phyloP scores from a whole-genome alignment of 2,797 vertebrate species.

The Zonotrichia albicollis region DNA sequence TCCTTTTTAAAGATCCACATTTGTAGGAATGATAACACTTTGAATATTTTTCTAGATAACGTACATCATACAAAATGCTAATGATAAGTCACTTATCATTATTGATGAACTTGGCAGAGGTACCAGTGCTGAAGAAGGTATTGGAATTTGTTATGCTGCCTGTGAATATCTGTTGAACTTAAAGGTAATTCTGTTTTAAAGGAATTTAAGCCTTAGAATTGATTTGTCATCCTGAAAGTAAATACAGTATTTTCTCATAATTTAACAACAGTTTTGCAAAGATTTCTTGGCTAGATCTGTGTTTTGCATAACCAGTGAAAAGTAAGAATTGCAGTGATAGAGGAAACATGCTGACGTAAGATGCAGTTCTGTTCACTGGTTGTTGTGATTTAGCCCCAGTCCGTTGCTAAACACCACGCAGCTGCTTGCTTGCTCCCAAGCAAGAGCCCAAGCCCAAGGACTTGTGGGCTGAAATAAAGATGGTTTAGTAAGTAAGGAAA shows the following conservation, averaged over 20 bases:
- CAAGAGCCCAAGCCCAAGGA: not conserved
- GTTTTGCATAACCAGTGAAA: not conserved
- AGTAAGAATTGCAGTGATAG: not conserved
- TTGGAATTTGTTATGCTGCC: constrained; percentile 92
- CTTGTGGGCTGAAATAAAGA: not conserved
- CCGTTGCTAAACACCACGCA: not conserved
- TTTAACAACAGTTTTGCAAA: not conserved
- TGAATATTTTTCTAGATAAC: constrained; percentile 82
- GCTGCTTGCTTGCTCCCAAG: rapidly evolving
- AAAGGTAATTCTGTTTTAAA: constrained; percentile 82
- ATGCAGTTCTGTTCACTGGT: not conserved
- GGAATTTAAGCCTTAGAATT: not conserved
- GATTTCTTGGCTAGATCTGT: not conserved
- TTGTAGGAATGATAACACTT: constrained; percentile 35
- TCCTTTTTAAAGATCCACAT: not conserved
- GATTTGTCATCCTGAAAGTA: not conserved
- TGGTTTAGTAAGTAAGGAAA: not conserved
- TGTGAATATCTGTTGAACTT: constrained; percentile 91
- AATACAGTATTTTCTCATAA: not conserved
- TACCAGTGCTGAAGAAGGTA: constrained; percentile 95
- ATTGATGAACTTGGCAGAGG: constrained; percentile 97
- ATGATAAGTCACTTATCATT: constrained; percentile 91
- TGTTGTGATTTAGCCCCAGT: not conserved
- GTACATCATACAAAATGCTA: constrained; percentile 94
- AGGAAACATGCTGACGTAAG: not conserved